A percentile compares a stretch with the other conserved stretches of the same genome.
Evolutionary conservation across 2,797 vertebrate species (phyloP).

Genomic region (Scleropages formosus): DNA sequence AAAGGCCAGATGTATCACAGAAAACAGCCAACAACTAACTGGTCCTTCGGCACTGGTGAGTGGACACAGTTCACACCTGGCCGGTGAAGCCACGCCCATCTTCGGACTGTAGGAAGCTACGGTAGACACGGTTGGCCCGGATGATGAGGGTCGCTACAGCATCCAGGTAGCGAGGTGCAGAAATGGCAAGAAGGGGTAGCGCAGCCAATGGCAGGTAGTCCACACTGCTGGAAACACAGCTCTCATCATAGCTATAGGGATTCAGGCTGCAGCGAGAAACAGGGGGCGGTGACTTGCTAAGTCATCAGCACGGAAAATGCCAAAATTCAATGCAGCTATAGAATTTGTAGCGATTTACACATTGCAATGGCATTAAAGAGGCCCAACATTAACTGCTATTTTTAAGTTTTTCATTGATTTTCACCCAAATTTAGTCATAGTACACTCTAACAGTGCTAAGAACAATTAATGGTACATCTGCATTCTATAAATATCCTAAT

Average conservation of each 20-base stretch:
- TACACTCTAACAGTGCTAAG: no score
- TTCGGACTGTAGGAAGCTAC: slow-evolving; percentile 86
- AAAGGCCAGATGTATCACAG: background rate
- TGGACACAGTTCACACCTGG: slow-evolving; percentile 69
- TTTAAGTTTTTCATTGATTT: no score
- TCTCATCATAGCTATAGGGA: slow-evolving; percentile 91
- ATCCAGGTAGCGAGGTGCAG: slow-evolving; percentile 90
- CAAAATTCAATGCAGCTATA: no score
- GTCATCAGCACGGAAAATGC: no score
- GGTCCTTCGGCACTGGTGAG: background rate
- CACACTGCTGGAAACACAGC: slow-evolving; percentile 87
- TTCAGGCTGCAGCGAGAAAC: slow-evolving; percentile 71
- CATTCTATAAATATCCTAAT: no score
- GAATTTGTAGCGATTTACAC: no score
- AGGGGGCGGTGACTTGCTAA: no score
- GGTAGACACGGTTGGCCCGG: slow-evolving; percentile 88
- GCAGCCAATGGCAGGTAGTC: slow-evolving; percentile 94
- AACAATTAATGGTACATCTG: no score
- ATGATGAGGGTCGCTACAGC: slow-evolving; percentile 84
- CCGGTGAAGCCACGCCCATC: slow-evolving; percentile 87
- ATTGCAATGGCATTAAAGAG: no score
- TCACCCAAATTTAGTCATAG: no score
- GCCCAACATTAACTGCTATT: no score
- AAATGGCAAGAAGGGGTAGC: slow-evolving; percentile 89
- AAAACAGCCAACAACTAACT: background rate